These are phyloP conservation scores for Trichogramma pretiosum DNA, from an alignment of 1,140 invertebrate species.

Conservation along the genomic window DNA sequence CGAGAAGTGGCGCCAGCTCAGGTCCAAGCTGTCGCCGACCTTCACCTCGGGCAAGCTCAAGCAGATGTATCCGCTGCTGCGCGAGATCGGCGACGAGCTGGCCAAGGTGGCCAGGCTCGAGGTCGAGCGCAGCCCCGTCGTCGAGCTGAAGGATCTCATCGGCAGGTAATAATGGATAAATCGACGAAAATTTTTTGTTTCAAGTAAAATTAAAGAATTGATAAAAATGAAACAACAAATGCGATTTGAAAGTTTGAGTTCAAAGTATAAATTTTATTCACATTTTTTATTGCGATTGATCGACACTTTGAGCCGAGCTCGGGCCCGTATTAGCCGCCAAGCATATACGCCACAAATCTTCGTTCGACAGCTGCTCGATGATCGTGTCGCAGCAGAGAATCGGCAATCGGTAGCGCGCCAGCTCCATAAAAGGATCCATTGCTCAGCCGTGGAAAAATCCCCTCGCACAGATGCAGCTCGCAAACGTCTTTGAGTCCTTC, in stretches of 20 bases:
- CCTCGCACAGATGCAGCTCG: no score
- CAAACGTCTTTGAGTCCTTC: no score
- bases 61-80: conserved; percentile 45
- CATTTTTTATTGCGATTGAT: no score
- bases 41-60: conserved; percentile 53
- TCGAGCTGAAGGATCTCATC: conserved; percentile 25
- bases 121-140: neutral
- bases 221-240: neutral
- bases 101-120: conserved; percentile 14
- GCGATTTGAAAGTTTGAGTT: neutral
- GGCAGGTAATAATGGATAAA: conserved; percentile 18
- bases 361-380: no score
- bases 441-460: no score
- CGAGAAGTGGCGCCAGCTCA: conserved; percentile 46
- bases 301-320: no score
- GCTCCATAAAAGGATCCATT: no score
- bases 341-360: no score
- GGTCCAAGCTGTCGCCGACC: conserved; percentile 46
- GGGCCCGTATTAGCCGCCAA: no score
- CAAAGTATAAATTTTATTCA: neutral
- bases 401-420: no score
- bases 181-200: conserved; percentile 6
- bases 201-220: neutral
- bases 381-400: no score
- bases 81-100: conserved; percentile 38